These are phyloP conservation scores for Caenorhabditis japonica DNA, from an alignment of 2,888 invertebrate genomes.

Conservation along the genomic window DNA sequence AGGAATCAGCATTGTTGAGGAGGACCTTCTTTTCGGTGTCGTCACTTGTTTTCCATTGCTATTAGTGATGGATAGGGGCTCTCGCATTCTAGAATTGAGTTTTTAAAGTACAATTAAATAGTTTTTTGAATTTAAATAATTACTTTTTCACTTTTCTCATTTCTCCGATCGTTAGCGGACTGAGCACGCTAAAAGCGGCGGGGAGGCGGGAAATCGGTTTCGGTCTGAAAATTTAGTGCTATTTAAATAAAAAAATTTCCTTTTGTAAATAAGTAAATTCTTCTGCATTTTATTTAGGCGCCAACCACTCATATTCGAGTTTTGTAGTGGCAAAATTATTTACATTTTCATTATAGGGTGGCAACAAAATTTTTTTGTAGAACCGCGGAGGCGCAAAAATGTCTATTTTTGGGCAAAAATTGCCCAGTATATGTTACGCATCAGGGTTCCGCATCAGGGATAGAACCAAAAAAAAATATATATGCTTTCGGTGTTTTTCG, in stretches of 20 bases:
- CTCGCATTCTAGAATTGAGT: conserved; percentile 20
- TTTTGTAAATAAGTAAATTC: too few species aligned
- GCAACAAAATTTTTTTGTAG: too few species aligned
- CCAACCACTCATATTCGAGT: too few species aligned
- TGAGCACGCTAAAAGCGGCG: conserved; percentile 62
- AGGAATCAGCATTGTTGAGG: conserved; percentile 9
- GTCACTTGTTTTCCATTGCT: conserved; percentile 5
- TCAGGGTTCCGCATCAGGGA: too few species aligned
- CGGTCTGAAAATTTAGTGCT: conserved; percentile 37
- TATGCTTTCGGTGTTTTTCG: too few species aligned
- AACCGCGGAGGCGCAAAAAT: too few species aligned
- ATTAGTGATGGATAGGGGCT: not conserved
- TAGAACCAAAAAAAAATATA: too few species aligned
- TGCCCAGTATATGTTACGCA: too few species aligned
- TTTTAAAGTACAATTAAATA: not conserved
- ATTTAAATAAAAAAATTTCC: conserved; percentile 1
- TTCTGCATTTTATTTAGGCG: too few species aligned
- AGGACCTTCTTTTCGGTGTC: conserved; percentile 12
- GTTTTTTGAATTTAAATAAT: not conserved
- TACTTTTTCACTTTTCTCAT: conserved; percentile 63
- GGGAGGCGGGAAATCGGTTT: conserved; percentile 52
- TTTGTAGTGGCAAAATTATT: too few species aligned
- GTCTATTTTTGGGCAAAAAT: too few species aligned
- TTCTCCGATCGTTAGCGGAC: conserved; percentile 66
- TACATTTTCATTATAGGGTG: too few species aligned